Conservation (phyloP, 2,888 invertebrate genomes). For the Sympetrum striolatum region DNA sequence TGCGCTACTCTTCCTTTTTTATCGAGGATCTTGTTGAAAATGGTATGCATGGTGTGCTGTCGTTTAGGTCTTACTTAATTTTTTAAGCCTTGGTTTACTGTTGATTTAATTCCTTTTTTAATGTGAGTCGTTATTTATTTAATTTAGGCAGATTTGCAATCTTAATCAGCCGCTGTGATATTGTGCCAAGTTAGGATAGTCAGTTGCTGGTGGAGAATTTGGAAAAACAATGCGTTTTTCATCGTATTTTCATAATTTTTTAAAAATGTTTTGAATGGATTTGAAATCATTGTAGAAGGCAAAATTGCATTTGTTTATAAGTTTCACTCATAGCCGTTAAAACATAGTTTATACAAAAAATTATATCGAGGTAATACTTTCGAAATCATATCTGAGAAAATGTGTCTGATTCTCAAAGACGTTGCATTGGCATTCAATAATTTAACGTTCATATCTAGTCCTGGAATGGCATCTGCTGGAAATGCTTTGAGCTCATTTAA, state of each 20-base stretch:
- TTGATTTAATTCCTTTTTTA: constrained; percentile 21
- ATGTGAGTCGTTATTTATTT: constrained; percentile 21
- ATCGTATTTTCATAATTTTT: not conserved
- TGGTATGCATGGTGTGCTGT: not conserved
- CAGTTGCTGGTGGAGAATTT: not conserved
- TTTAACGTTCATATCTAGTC: constrained; percentile 20
- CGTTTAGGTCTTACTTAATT: not conserved
- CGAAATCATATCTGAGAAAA: not conserved
- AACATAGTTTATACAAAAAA: not conserved
- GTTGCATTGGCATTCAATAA: not conserved
- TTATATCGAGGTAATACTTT: not conserved
- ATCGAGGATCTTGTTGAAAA: not conserved
- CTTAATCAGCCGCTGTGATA: constrained; percentile 22
- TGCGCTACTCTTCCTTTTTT: not conserved
- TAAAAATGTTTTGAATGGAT: not conserved
- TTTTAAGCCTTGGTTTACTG: constrained; percentile 17
- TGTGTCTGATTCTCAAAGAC: not conserved
- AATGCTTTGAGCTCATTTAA: not conserved
- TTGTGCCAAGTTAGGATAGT: constrained; percentile 15
- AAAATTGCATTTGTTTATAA: not conserved
- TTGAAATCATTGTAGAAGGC: not conserved
- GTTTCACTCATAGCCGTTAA: not conserved
- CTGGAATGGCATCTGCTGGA: not conserved
- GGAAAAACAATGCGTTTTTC: not conserved
- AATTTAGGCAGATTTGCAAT: constrained; percentile 28